Base-by-base conservation (phyloP, 2,113 vertebrate genomes). In the Caracal caracal region DNA sequence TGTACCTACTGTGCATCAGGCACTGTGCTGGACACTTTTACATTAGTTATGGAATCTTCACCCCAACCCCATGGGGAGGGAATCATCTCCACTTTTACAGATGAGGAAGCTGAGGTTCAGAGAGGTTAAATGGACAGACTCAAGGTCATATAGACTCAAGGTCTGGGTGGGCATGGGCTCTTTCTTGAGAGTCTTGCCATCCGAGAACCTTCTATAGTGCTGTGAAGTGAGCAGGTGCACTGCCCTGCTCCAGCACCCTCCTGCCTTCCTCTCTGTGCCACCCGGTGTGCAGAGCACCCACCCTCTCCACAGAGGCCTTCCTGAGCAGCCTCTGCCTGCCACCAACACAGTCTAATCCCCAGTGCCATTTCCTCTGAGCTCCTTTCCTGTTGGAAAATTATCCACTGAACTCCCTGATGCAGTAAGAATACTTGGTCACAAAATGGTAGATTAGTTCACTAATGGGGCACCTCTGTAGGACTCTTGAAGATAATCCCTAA, bases 221-320 rank as follows among this genome's bases (percentile, higher is more conserved):
- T 35, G 5, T 0, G 33, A 40, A 19, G 17, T 0, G 7, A 5
- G 33, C 10, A 6, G 9, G 11, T 53, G 63, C 6, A 1, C 43
- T 35, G 33, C 65, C 56, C 63, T 8, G 43, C 26, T 30, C 71
- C n/a, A 2, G 35, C 4, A 43, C 66, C 73, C 26, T 12, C 9
- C 15, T 47, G 17, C 40, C 16, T 35, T 12, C 12, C 53, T 15
- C 3, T 59, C 6, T 20, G 10, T 49, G 75, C 30, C 40, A 4
- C 24, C 11, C 49, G 6, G 24, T 13, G 8, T 53, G 15, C 13
- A 9, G 22, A 49, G n/a, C 26, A 8, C n/a, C 30, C 3, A 16
- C 17, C 7, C 5, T n/a, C 10, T 20, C 20, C 2, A 1, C 15
- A 93, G 15, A 33, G 51, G 56, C 16, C 8, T 53, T 63, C 20